phyloP scores from a whole-genome alignment of 2,888 invertebrate genomes.

The Lingula anatina region DNA sequence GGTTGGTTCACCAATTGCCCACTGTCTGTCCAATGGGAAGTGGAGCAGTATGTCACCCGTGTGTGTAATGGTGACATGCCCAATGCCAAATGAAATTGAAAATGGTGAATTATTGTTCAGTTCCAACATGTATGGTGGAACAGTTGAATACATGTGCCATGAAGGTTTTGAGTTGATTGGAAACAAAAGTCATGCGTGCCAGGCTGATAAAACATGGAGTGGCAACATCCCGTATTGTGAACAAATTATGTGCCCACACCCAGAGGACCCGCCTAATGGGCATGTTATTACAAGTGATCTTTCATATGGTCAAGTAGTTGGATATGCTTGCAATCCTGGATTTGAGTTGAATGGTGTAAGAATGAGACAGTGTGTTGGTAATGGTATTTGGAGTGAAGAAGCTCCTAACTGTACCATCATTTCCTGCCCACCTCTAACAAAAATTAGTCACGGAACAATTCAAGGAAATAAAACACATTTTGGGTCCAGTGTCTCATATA shows the following conservation, averaged over 20 bases:
- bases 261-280: background rate
- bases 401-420: slow-evolving; percentile 22
- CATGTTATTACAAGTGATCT: background rate
- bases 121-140: no score
- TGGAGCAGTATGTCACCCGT: slow-evolving; percentile 15
- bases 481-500: slow-evolving; percentile 18
- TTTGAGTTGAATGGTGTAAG: slow-evolving; percentile 28
- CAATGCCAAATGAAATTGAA: slow-evolving; percentile 12
- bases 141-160: no score
- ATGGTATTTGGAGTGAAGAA: slow-evolving; percentile 24
- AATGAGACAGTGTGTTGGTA: slow-evolving; percentile 25
- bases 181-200: background rate
- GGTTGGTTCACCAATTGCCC: background rate
- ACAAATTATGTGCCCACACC: slow-evolving; percentile 7
- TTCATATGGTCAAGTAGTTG: slow-evolving; percentile 5
- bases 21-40: background rate
- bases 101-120: no score
- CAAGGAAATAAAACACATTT: slow-evolving; percentile 10
- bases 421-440: slow-evolving; percentile 17
- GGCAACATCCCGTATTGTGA: slow-evolving; percentile 1
- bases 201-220: background rate
- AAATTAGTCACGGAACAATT: slow-evolving; percentile 18
- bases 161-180: background rate
- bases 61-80: slow-evolving; percentile 37
- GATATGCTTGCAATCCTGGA: slow-evolving; percentile 37